Evolutionary conservation across 2,888 invertebrate genomes (phyloP), one percentile per base, ranked within the genome.

Genomic region (Cetonia aurata): DNA sequence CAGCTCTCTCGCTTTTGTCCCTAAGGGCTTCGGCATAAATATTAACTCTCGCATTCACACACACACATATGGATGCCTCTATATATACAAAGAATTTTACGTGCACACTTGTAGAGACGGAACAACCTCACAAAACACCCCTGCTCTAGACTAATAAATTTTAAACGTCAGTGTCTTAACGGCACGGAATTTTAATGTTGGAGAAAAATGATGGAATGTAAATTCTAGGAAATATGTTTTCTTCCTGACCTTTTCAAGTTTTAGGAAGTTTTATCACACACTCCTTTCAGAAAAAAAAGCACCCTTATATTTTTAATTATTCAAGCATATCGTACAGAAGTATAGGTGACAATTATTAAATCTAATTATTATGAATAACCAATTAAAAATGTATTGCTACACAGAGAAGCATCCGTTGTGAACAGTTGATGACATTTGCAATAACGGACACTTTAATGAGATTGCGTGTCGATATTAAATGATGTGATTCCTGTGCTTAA

Each of bases 131-230:
- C 50, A 65, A 65, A 65, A 65, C 67, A 67, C 67, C 67, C 67
- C 56, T 67, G 67, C 67, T 56, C 67, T 50, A 67, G 67, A 67
- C 67, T 67, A 67, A 67, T 67, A 67, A 67, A 67, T 67, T 67
- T 67, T 67, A 67, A 67, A 57, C 48, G 67, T 57, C 67, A 50
- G 62, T 17, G 41, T 65, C 48, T 65, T 50, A 50, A 50, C 62
- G 50, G 62, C 48, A 37, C 37, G 62, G 62, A 65, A 65, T 65
- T 65, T 65, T 65, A 65, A 65, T 65, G 62, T 65, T 50, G 17
- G 17, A 50, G 37, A 65, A 50, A 65, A 65, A 65, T 65, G 50
- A 65, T 15, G 50, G 62, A 65, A 50, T 50, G 50, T 65, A 46
- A 50, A 50, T 65, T 65, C 62, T 65, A 33, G 37, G 62, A 65